Base-by-base conservation (phyloP, 2,113 vertebrate species). In the Sapayoa aenigma region DNA sequence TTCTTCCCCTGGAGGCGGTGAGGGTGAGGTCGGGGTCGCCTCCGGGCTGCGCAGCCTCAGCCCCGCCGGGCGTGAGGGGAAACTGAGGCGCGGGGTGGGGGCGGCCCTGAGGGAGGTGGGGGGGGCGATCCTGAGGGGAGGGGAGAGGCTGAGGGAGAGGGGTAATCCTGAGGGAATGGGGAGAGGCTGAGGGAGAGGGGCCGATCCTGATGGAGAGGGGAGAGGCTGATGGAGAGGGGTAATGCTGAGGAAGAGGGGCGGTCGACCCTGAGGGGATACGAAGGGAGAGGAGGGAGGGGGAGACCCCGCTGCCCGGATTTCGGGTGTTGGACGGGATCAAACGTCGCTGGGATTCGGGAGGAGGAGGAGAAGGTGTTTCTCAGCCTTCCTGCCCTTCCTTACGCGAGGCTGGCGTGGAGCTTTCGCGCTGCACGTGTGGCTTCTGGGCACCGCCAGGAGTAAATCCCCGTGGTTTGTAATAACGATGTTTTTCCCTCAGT, bases 391-490 rank as follows among this genome's bases (percentile, higher is more conserved):
- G 1, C 8, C 15, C 11, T 30, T 37, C 11, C 25, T 10, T 42
- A 15, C 25, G 0, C 2, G 27, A 22, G 9, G n/a, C 15, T 42
- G 4, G 11, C 5, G 17, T 50, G 18, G 69, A 66, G 65, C 31
- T 28, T 1, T 44, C 5, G 20, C 30, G 1, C 37, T 35, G 17
- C 80, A 12, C 17, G 6, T 66, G 71, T 35, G 46, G 3, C 9
- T 83, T 2, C 27, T 9, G 33, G 23, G 9, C 21, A 63, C 25
- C 6, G 23, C 15, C 12, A 21, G 39, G 60, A 9, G 33, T 71
- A 55, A 39, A 44, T 52, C 19, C 24, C 17, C 6, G 5, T 33
- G 58, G 47, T 42, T 87, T 33, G 1, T 39, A 28, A 66, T 53
- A 30, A 74, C 81, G 35, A 31, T 1, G 1, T 60, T 80, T 80